Base-by-base conservation (phyloP, 2,888 invertebrate species). In the Scaptomyza reducta region DNA sequence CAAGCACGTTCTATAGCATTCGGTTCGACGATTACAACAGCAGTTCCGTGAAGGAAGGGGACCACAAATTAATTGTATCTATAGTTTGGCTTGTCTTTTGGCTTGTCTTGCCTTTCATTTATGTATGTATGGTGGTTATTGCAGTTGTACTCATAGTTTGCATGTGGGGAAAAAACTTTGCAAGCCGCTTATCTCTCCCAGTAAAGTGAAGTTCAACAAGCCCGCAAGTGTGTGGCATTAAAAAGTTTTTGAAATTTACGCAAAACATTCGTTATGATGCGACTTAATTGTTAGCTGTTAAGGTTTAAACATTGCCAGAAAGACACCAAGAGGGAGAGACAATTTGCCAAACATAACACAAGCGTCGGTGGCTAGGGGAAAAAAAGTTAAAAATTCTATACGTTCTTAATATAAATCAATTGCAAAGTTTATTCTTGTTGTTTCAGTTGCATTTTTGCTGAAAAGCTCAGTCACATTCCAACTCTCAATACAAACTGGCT, bases 271-370 rank as follows among this genome's bases (percentile, higher is more conserved):
- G 82, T 80, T 86, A 84, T 79, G 72, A 58, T 84, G 81, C 84
- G 84, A 87, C 82, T 82, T 82, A 82, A 82, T 82, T 82, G 82
- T 82, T 84, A 66, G 82, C 84, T 80, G 87, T 80, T 70, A 87
- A 84, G 87, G 80, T 78, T 86, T 86, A 80, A 50, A 31, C 46
- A 46, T 13, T 58, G 45, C 6, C 31, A 46, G 41, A 22, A 62
- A 31, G 6, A 25, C 25, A 47, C 44, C 1, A 14, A 38, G 27
- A 29, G 47, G 49, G 14, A 16, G 49, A 42, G 33, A 18, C 22
- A 40, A n/a, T 40, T 40, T 40, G 40, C 16, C 27, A 11, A 25
- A 46, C 46, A 29, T 38, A 27, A 18, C 47, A 18, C 29, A 47
- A 1, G 14, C 7, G 14, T 18, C 9, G 16, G n/a, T 7, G 1